These are phyloP conservation scores for Callosobruchus maculatus DNA, from an alignment of 2,888 invertebrate species.

Conservation along the genomic window DNA sequence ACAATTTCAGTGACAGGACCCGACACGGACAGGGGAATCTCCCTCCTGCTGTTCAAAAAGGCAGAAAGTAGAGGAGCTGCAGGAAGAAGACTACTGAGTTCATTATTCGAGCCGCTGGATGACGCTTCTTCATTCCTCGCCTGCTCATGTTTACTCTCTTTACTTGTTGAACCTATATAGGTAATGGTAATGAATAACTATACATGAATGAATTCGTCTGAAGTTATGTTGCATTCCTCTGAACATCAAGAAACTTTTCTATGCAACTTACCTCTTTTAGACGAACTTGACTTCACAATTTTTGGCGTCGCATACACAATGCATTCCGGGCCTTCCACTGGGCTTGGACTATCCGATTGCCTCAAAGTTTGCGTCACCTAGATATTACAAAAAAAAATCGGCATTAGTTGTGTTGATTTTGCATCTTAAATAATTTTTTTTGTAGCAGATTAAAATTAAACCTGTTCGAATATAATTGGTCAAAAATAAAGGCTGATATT, in stretches of 20 bases:
- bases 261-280: slow-evolving; percentile 15
- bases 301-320: slow-evolving; percentile 45
- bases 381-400: neutral
- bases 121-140: slow-evolving; percentile 47
- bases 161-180: slow-evolving; percentile 9
- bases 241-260: neutral
- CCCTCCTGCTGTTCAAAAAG: slow-evolving; percentile 60
- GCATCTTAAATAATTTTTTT: too few species aligned
- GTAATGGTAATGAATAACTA: neutral
- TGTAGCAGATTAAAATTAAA: too few species aligned
- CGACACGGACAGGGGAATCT: neutral
- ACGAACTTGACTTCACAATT: slow-evolving; percentile 35
- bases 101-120: slow-evolving; percentile 59
- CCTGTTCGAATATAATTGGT: too few species aligned
- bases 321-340: slow-evolving; percentile 42
- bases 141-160: slow-evolving; percentile 18
- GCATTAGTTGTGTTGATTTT: slow-evolving; percentile 11
- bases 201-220: neutral
- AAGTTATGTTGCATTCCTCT: neutral
- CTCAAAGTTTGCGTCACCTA: slow-evolving; percentile 31
- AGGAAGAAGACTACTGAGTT: slow-evolving; percentile 62
- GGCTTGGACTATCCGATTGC: slow-evolving; percentile 26
- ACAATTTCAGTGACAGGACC: slow-evolving; percentile 6
- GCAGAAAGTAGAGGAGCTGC: slow-evolving; percentile 56
- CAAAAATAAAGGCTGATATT: too few species aligned